Percentiles rank a stretch among this genome's conserved stretches.
Conservation (phyloP, 1,140 invertebrate genomes). For the Hylaeus volcanicus region DNA sequence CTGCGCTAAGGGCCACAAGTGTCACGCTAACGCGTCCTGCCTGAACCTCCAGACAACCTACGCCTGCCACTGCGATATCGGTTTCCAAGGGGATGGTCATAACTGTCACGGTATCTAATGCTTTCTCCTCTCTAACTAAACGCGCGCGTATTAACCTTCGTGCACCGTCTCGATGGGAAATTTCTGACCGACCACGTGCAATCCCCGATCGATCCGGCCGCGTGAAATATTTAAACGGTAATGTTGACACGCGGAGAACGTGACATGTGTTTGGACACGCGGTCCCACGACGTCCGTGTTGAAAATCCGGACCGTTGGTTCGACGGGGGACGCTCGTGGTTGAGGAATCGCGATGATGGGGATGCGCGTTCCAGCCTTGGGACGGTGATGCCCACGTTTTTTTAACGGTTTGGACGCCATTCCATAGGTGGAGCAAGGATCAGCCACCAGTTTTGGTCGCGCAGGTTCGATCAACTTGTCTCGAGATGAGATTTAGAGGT, state of each 20-base stretch:
- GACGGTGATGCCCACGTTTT: background rate
- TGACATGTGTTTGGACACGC: background rate
- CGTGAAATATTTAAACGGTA: conserved; percentile 29
- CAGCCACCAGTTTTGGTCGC: too few species aligned
- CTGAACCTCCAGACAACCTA: conserved; percentile 92
- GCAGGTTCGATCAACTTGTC: too few species aligned
- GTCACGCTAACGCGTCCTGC: conserved; percentile 91
- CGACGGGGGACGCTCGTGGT: background rate
- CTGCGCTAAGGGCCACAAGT: conserved; percentile 91
- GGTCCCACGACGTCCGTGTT: background rate
- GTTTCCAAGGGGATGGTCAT: conserved; percentile 90
- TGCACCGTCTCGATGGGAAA: conserved; percentile 19
- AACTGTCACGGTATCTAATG: conserved; percentile 85
- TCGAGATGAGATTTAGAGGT: too few species aligned
- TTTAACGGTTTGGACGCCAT: background rate
- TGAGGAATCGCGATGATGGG: background rate
- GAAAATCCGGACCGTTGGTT: background rate
- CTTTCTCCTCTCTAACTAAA: conserved; percentile 47
- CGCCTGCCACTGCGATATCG: conserved; percentile 90
- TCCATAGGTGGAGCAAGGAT: too few species aligned
- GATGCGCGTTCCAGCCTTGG: background rate
- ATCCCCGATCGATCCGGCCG: conserved; percentile 6
- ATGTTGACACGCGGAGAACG: background rate
- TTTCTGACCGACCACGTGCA: conserved; percentile 8
- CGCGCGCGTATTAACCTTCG: conserved; percentile 1